Evolutionary conservation across 2,888 invertebrate species (phyloP).

Genomic region (Malacosoma neustria): DNA sequence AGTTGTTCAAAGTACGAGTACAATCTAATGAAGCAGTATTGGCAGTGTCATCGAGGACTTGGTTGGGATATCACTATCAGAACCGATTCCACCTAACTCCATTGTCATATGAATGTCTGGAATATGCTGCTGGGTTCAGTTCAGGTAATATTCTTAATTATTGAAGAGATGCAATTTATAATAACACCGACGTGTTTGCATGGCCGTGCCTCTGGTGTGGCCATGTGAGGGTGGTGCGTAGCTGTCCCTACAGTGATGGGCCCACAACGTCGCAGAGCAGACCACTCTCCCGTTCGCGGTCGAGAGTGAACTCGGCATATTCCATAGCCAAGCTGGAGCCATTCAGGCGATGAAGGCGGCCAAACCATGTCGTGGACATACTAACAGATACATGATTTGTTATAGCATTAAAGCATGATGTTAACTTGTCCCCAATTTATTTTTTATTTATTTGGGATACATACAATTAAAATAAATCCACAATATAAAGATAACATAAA

Average conservation of each 20-base stretch:
- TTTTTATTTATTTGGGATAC: too few relatives aligned
- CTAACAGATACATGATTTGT: too few relatives aligned
- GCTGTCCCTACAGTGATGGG: constrained; percentile 65
- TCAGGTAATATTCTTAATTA: constrained; percentile 57
- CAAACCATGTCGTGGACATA: constrained; percentile 81
- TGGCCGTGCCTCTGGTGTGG: constrained; percentile 36
- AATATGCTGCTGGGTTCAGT: constrained; percentile 97
- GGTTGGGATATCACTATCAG: constrained; percentile 99
- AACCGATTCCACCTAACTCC: constrained; percentile 97
- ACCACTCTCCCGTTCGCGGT: constrained; percentile 64
- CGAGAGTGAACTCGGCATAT: constrained; percentile 79
- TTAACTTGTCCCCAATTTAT: too few relatives aligned
- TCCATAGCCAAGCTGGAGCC: constrained; percentile 84
- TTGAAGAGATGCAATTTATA: background rate
- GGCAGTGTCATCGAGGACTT: constrained; percentile 97
- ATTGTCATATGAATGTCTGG: constrained; percentile 95
- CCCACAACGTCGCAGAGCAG: constrained; percentile 79
- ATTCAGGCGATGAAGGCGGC: constrained; percentile 79
- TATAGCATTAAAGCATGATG: too few relatives aligned
- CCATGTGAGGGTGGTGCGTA: constrained; percentile 57
- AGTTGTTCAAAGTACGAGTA: constrained; percentile 95
- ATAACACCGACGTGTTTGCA: constrained; percentile 46
- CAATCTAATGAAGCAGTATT: constrained; percentile 97
- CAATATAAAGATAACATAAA: too few relatives aligned
- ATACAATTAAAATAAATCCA: too few relatives aligned